These are phyloP conservation scores for Xylocopa sonorina DNA, from an alignment of 1,140 invertebrate species.

Conservation along the genomic window DNA sequence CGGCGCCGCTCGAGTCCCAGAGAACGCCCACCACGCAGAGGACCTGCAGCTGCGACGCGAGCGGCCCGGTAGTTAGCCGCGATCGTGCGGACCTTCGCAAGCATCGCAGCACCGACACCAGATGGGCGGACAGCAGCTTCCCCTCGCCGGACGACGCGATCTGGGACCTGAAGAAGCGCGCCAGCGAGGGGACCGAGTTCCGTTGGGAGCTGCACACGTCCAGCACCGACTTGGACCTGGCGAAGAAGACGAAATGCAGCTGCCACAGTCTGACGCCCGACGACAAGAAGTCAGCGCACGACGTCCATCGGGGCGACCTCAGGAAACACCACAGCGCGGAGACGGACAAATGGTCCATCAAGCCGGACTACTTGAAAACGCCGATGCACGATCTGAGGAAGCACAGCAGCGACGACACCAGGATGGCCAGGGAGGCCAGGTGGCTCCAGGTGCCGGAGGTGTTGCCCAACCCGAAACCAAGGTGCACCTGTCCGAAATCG, in stretches of 20 bases:
- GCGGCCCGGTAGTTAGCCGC: constrained; percentile 13
- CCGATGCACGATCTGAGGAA: constrained; percentile 77
- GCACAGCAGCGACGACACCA: constrained; percentile 78
- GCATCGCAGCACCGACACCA: constrained; percentile 66
- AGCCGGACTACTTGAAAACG: constrained; percentile 60
- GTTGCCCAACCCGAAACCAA: constrained; percentile 75
- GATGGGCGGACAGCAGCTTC: constrained; percentile 72
- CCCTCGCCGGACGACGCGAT: constrained; percentile 77
- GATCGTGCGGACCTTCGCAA: constrained; percentile 64
- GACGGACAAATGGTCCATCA: constrained; percentile 77
- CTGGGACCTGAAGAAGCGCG: constrained; percentile 71
- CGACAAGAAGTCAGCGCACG: constrained; percentile 70
- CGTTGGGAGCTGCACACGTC: constrained; percentile 78
- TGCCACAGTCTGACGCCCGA: constrained; percentile 75
- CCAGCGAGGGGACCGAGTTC: constrained; percentile 75
- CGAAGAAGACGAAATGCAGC: constrained; percentile 69
- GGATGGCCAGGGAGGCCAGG: constrained; percentile 73
- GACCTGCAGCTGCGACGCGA: constrained; percentile 62
- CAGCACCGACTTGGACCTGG: constrained; percentile 76
- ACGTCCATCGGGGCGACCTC: constrained; percentile 72
- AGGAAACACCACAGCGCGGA: constrained; percentile 80
- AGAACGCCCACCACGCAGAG: constrained; percentile 63
- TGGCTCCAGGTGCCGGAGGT: constrained; percentile 77
- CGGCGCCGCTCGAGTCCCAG: constrained; percentile 66
- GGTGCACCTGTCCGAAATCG: constrained; percentile 77